Base-by-base conservation (phyloP, 2,888 invertebrate species). In the Falcaria lacertinaria region DNA sequence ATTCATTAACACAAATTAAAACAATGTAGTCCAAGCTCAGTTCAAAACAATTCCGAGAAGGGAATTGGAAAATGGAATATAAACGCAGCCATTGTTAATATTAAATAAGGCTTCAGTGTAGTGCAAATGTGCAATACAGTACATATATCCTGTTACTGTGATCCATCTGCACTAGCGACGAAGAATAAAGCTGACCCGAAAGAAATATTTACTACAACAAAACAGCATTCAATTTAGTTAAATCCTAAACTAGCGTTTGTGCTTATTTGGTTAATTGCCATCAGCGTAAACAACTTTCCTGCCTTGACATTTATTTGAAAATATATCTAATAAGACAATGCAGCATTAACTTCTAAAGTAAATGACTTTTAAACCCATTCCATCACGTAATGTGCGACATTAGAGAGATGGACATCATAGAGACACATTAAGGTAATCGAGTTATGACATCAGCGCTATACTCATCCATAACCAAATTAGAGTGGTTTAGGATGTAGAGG, bases 71-170 rank as follows among this genome's bases (percentile, higher is more conserved):
- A 48, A 54, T 58, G 51, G 41, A 51, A 50, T 49, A 56, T 61
- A 52, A 60, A 60, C 48, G 47, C 49, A 42, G 34, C 56, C 55
- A 69, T 74, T 73, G 70, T 71, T 16, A 53, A 35, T 37, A 17
- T 48, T 44, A 60, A 65, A 65, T 60, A 55, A 64, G 68, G 50
- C 54, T 46, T 47, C 39, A 46, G 44, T 53, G 47, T 48, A 45
- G 43, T 51, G 45, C 22, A 41, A n/a, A n/a, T n/a, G 43, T 5
- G 19, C 22, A 22, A 28, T 28, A 11, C 28, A 28, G 11, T 2
- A 28, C 11, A 44, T 44, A 47, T n/a, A n/a, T n/a, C n/a, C 42
- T 47, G 41, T 42, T 15, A 43, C 35, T 46, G 39, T 55, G 60
- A 57, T 65, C 68, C 63, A 60, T 56, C 43, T 44, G 47, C 16